A percentile compares a stretch with the other conserved stretches of the same genome.
Conservation (phyloP, 2,888 invertebrate species). For the Agrenia bidenticulata region DNA sequence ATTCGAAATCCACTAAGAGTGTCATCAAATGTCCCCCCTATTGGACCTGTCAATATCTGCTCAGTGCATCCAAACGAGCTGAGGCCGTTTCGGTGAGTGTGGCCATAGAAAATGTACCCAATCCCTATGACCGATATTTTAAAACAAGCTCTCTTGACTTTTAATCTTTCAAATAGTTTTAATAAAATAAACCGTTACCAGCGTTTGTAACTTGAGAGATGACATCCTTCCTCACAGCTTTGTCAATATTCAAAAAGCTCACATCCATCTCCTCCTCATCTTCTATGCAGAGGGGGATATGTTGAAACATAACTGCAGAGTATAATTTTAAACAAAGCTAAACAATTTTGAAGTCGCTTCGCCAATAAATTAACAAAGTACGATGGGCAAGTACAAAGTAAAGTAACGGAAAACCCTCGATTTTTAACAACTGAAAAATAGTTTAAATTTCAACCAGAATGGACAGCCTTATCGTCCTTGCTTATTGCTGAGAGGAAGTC, state of each 20-base stretch:
- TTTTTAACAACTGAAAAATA: not conserved
- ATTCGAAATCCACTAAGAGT: slow-evolving; percentile 58
- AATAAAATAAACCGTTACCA: slow-evolving; percentile 54
- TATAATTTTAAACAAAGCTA: too few relatives aligned
- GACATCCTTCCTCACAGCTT: slow-evolving; percentile 53
- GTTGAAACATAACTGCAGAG: slow-evolving; percentile 57
- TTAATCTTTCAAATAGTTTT: too few relatives aligned
- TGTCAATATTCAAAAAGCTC: slow-evolving; percentile 56
- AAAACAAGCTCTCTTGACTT: too few relatives aligned
- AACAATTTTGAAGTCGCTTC: too few relatives aligned
- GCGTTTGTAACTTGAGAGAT: slow-evolving; percentile 56
- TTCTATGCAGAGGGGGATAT: slow-evolving; percentile 58
- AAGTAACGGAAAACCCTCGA: not conserved
- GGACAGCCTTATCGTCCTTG: slow-evolving; percentile 7
- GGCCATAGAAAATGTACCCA: slow-evolving; percentile 59
- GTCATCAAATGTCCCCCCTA: slow-evolving; percentile 58
- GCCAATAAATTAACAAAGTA: too few relatives aligned
- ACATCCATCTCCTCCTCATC: slow-evolving; percentile 55
- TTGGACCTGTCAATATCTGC: slow-evolving; percentile 58
- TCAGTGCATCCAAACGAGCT: slow-evolving; percentile 57
- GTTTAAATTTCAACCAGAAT: slow-evolving; percentile 8
- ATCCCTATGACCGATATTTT: slow-evolving; percentile 54
- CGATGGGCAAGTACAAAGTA: too few relatives aligned
- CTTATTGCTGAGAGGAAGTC: slow-evolving; percentile 55
- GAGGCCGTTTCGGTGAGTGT: slow-evolving; percentile 59